phyloP scores from a whole-genome alignment of 2,113 vertebrate genomes.

The Perca flavescens region DNA sequence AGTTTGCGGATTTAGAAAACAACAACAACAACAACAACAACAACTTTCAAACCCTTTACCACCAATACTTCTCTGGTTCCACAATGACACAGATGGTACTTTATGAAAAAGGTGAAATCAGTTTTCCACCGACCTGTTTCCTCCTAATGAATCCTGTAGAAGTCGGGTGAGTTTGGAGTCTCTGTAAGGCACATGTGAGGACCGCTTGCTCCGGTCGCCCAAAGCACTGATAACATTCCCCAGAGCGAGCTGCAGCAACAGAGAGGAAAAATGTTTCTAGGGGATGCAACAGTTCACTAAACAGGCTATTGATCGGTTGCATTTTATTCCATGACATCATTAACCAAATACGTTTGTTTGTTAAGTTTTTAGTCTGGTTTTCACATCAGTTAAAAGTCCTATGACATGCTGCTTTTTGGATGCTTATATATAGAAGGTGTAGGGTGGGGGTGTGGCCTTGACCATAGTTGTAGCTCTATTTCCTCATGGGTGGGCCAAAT shows the following conservation, averaged over 20 bases:
- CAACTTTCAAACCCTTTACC: not conserved
- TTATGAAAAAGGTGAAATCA: not conserved
- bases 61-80: no score
- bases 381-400: not conserved
- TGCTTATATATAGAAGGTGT: no score
- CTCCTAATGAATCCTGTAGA: constrained; percentile 95
- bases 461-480: no score
- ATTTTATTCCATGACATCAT: not conserved
- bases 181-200: constrained; percentile 95
- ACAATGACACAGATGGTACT: not conserved
- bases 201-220: constrained; percentile 93
- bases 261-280: not conserved
- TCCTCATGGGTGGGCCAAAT: no score
- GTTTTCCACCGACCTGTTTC: constrained; percentile 90
- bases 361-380: not conserved
- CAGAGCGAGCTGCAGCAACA: constrained; percentile 88
- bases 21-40: no score
- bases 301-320: not conserved
- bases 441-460: no score
- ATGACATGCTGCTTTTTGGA: no score
- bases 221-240: constrained; percentile 98
- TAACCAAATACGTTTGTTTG: not conserved
- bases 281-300: not conserved
- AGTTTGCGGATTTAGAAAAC: not conserved
- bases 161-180: constrained; percentile 97